Base-by-base conservation (phyloP, 2,888 invertebrate genomes). In the Eubasilissa splendida region DNA sequence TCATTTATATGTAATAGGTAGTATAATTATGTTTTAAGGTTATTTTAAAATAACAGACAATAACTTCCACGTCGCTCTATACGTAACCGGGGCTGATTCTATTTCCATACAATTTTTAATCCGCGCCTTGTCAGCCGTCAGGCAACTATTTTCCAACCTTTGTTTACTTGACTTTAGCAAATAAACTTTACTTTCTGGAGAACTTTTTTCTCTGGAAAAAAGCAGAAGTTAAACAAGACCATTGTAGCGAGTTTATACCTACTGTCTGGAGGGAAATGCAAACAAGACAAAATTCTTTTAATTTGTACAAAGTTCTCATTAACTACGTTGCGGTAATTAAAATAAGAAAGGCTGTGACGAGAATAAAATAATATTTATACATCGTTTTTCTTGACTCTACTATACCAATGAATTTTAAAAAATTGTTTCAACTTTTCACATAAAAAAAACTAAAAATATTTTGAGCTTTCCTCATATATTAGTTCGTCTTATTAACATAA, bases 81-180 rank as follows among this genome's bases (percentile, higher is more conserved):
- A 63, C 31, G 22, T 63, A 68, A 14, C 68, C 71, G 7, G 42
- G 53, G 50, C 22, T 53, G 63, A 42, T 70, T 77, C 31, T 70
- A 71, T 71, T 71, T 78, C 71, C 60, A 53, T 71, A 52, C n/a
- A 60, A 53, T 78, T 78, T 77, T 78, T 71, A 78, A 78, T 78
- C 71, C 71, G 71, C 54, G 42, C 31, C 59, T 42, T 78, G 53
- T 50, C 53, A 11, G 59, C 22, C 71, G 70, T 68, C 22, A 60
- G 77, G 60, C 52, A 78, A 78, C 77, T 70, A 78, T 78, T 60
- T 78, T 63, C 60, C 58, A 33, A 22, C 12, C 50, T 71, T 78
- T 78, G 77, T 71, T 78, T 78, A 71, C 63, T 53, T 54, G 52
- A 59, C 71, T 78, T 70, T 60, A 54, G 77, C 63, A 60, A 78